A percentile compares a stretch with the other conserved stretches of the same genome.
These are phyloP conservation scores for Muntiacus reevesi DNA, from an alignment of 2,113 vertebrate genomes.

Conservation along the genomic window DNA sequence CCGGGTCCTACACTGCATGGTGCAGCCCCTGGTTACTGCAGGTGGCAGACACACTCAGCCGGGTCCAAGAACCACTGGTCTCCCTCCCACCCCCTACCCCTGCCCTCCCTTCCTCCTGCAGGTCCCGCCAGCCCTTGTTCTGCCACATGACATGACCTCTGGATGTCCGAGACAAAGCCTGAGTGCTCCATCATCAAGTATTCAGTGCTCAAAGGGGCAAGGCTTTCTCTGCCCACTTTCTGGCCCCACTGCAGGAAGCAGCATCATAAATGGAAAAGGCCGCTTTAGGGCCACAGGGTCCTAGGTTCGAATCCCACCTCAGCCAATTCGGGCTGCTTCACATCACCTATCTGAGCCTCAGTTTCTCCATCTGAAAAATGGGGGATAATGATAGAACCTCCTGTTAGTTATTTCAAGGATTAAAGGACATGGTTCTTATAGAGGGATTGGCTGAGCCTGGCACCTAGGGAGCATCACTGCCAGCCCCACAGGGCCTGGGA, in stretches of 20 bases:
- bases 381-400: background rate
- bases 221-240: background rate
- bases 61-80: rapidly evolving
- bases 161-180: background rate
- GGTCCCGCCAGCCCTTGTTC: background rate
- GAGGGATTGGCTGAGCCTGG: background rate
- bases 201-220: background rate
- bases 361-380: background rate
- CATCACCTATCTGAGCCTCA: background rate
- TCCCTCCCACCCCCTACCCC: background rate
- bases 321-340: background rate
- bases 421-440: background rate
- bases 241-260: background rate
- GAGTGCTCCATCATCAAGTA: rapidly evolving
- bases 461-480: rapidly evolving
- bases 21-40: background rate
- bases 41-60: background rate
- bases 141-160: background rate
- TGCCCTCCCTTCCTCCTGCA: background rate
- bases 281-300: background rate
- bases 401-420: too few relatives aligned
- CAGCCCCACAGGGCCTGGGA: background rate
- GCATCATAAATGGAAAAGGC: background rate
- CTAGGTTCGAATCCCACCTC: background rate
- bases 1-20: rapidly evolving